phyloP scores from a whole-genome alignment of 2,113 vertebrate species.

The Dendropsophus ebraccatus region DNA sequence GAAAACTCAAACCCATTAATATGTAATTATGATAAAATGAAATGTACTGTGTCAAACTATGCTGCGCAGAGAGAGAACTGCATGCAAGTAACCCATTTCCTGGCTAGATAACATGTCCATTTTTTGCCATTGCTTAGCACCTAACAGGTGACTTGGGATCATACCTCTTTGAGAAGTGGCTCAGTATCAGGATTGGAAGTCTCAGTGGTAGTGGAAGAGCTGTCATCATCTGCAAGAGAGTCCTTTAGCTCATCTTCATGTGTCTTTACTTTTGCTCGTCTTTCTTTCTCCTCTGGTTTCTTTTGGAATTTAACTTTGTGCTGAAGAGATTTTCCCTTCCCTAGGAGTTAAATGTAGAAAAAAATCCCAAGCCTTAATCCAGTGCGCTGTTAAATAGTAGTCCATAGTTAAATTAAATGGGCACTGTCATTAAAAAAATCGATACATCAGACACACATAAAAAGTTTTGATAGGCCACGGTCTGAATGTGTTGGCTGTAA shows the following conservation, averaged over 20 bases:
- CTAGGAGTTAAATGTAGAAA: constrained; percentile 60
- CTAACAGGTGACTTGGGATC: neutral
- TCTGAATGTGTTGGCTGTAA: no score
- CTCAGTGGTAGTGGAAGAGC: constrained; percentile 98
- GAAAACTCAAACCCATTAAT: no score
- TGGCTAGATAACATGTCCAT: neutral
- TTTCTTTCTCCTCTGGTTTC: constrained; percentile 88
- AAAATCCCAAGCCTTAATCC: neutral
- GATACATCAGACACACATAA: no score
- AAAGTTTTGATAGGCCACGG: no score
- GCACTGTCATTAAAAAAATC: no score
- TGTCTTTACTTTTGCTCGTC: constrained; percentile 80
- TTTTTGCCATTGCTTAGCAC: neutral
- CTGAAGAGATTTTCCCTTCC: constrained; percentile 84
- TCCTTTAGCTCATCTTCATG: constrained; percentile 91
- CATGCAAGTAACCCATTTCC: neutral
- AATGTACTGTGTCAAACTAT: no score
- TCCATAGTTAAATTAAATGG: neutral
- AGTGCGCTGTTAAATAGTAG: neutral
- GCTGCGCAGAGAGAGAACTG: no score
- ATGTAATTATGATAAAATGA: no score
- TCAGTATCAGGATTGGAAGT: constrained; percentile 96
- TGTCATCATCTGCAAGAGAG: constrained; percentile 90
- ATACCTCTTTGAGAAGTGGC: constrained; percentile 88
- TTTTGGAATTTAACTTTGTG: constrained; percentile 86